Evolutionary conservation across 2,888 invertebrate species (phyloP), one percentile per base, ranked within the genome.

Genomic region (Lepeophtheirus nordmannii): DNA sequence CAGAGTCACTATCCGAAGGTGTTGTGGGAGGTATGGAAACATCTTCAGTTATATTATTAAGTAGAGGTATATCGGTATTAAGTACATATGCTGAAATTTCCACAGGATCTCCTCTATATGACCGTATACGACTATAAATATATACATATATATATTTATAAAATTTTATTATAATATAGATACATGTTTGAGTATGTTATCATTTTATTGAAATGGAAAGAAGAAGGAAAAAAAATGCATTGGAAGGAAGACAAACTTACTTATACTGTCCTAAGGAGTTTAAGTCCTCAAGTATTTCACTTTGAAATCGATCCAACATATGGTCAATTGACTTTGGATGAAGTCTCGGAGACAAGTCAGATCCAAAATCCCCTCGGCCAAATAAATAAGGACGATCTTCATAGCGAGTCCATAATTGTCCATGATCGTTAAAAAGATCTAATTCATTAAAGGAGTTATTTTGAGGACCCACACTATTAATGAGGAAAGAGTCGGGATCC

Each of bases 321-420:
- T 83, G 82, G 74, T 86, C 85, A 62, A 85, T 73, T 67, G 82
- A 85, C 73, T 86, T 86, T 0, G 85, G 86, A 71, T 86, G 85
- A 38, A 85, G 78, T 72, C 78, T 69, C 9, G 65, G 57, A 11
- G 57, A 57, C 8, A 57, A 8, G 14, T 57, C 57, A 11, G 20
- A 23, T 30, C 57, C 57, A 57, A 20, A 20, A 20, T 23, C 20
- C 14, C 57, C 57, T 2, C 20, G 30, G 1, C 57, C 57, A 14
- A 57, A 57, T 30, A 30, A 57, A 30, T 57, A 20, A 23, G 20
- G 57, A 57, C 30, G 57, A 30, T 30, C 30, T 5, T 57, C 22
- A n/a, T 20, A 23, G 2, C 30, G 57, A 30, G 30, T 57, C 9
- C n/a, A 57, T n/a, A 57, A 11, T 11, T 57, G 22, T n/a, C 57